These are phyloP conservation scores for Hirudinaria manillensis DNA, from an alignment of 2,888 invertebrate species.

Conservation along the genomic window DNA sequence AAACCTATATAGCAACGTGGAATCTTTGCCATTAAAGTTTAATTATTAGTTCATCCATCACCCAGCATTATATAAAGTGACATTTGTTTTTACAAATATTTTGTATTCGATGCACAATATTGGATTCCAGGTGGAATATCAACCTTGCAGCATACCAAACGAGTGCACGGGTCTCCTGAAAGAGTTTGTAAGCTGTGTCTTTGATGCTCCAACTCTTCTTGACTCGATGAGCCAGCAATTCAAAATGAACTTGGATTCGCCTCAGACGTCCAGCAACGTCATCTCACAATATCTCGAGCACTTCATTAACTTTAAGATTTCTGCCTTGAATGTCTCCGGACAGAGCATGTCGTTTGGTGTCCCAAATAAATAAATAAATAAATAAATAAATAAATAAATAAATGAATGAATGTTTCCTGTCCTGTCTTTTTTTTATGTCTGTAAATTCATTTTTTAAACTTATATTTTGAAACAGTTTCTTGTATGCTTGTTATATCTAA, in stretches of 20 bases:
- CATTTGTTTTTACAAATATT: no score
- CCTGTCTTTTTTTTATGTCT: no score
- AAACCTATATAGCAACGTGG: no score
- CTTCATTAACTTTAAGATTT: slow-evolving; percentile 73
- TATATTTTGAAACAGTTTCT: no score
- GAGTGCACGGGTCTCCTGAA: slow-evolving; percentile 85
- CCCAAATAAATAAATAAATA: background rate
- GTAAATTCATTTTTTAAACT: no score
- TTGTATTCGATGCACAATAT: no score
- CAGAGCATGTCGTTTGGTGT: slow-evolving; percentile 1
- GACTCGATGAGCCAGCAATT: slow-evolving; percentile 61
- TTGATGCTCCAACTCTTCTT: slow-evolving; percentile 66
- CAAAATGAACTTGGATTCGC: slow-evolving; percentile 62
- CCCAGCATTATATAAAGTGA: no score
- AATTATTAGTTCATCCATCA: no score
- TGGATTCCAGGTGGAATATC: slow-evolving; percentile 71
- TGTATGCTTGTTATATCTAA: no score
- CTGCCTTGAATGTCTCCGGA: background rate
- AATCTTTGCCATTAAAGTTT: no score
- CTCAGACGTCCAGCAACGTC: slow-evolving; percentile 81
- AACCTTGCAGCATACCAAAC: slow-evolving; percentile 78
- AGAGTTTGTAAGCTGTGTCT: slow-evolving; percentile 82
- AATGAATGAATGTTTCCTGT: no score
- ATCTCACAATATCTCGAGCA: slow-evolving; percentile 90
- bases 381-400: no score